Evolutionary conservation across 2,797 vertebrate species (phyloP).

Genomic region (Pangasius larnaudii): DNA sequence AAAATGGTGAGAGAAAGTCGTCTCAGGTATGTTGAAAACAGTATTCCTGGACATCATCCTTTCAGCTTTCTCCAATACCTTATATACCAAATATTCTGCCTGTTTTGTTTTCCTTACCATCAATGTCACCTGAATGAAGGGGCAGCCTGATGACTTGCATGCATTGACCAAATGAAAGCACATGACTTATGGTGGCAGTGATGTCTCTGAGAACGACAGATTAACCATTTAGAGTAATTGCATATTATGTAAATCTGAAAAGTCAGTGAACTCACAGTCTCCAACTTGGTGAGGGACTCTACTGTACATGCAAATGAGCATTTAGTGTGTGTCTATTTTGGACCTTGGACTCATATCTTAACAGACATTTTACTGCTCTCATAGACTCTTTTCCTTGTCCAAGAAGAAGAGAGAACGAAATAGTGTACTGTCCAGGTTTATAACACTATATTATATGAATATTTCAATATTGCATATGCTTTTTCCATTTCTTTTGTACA

Average conservation of each 20-base stretch:
- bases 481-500: conserved; percentile 44
- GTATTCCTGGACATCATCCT: conserved; percentile 20
- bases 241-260: neutral
- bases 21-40: neutral
- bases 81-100: conserved; percentile 55
- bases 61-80: conserved; percentile 52
- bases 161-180: neutral
- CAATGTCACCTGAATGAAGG: neutral
- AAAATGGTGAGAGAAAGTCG: neutral
- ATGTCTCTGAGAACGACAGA: neutral
- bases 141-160: neutral
- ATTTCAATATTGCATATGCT: conserved; percentile 53
- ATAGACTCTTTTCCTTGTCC: neutral
- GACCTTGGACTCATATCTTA: conserved; percentile 6
- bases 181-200: conserved; percentile 2
- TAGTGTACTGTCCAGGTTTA: conserved; percentile 38
- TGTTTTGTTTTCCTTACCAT: conserved; percentile 7
- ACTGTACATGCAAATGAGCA: neutral
- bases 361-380: conserved; percentile 17
- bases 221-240: neutral
- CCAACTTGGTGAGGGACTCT: neutral
- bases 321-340: conserved; percentile 21
- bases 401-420: conserved; percentile 28
- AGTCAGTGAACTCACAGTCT: neutral
- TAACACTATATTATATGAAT: conserved; percentile 58